Percentiles rank a stretch among this genome's conserved stretches.
Evolutionary conservation across 2,113 vertebrate genomes (phyloP).

Genomic region (Gambusia affinis): DNA sequence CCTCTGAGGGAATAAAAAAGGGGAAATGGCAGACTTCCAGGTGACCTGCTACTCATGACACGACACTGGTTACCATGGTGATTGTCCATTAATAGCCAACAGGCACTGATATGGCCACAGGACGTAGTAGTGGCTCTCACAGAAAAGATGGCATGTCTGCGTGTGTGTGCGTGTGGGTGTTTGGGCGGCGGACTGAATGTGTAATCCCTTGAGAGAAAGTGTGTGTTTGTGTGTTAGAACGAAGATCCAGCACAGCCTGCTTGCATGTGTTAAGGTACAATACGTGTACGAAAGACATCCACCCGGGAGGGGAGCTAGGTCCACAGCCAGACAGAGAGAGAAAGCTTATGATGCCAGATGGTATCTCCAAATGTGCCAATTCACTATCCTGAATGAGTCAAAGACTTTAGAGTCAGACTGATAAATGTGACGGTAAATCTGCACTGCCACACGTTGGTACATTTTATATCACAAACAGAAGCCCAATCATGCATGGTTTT

Average conservation of each 20-base stretch:
- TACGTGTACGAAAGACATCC: constrained; percentile 33
- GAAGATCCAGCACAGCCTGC: constrained; percentile 28
- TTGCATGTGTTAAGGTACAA: constrained; percentile 30
- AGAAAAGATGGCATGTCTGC: constrained; percentile 18
- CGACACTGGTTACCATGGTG: constrained; percentile 77
- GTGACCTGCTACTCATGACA: constrained; percentile 75
- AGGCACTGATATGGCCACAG: constrained; percentile 62
- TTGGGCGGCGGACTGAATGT: constrained; percentile 28
- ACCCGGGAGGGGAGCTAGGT: constrained; percentile 48
- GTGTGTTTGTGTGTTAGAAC: constrained; percentile 26
- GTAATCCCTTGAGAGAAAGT: constrained; percentile 32
- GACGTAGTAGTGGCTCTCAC: constrained; percentile 51
- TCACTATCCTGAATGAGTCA: constrained; percentile 54
- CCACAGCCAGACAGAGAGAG: constrained; percentile 55
- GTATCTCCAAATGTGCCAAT: constrained; percentile 69
- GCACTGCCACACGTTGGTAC: constrained; percentile 27
- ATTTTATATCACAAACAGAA: constrained; percentile 45
- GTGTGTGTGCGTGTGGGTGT: constrained; percentile 32
- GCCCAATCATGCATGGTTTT: constrained; percentile 43
- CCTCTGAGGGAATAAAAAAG: constrained; percentile 11
- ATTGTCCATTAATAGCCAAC: constrained; percentile 77
- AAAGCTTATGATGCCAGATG: constrained; percentile 70
- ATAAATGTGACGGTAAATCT: constrained; percentile 14
- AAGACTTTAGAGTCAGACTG: constrained; percentile 30
- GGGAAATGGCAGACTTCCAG: constrained; percentile 64